These are phyloP conservation scores for Battus philenor DNA, from an alignment of 1,140 invertebrate genomes.

Conservation along the genomic window DNA sequence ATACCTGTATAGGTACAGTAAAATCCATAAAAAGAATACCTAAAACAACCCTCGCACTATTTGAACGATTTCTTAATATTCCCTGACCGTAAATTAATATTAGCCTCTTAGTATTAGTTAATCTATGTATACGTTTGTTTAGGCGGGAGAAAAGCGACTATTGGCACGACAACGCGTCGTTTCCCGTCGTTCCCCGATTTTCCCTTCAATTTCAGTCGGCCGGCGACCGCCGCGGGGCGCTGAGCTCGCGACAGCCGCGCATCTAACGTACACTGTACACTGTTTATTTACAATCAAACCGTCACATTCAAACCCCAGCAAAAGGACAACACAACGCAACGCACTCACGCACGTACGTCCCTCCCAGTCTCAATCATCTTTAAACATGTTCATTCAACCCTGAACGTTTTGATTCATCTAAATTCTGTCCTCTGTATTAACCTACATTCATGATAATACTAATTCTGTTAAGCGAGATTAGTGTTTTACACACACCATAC, in stretches of 20 bases:
- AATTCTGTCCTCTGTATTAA: conserved; percentile 26
- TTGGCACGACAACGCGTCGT: conserved; percentile 31
- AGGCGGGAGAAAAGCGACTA: conserved; percentile 24
- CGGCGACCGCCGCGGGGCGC: conserved; percentile 45
- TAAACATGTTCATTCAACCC: background rate
- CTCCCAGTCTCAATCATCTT: conserved; percentile 13
- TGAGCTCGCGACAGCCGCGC: conserved; percentile 26
- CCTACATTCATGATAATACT: conserved; percentile 32
- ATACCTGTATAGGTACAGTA: too few relatives aligned
- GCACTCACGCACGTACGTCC: conserved; percentile 53
- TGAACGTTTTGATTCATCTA: conserved; percentile 3
- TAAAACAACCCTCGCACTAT: too few relatives aligned
- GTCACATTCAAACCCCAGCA: conserved; percentile 41
- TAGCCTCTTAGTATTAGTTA: too few relatives aligned
- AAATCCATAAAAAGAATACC: too few relatives aligned
- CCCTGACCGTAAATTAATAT: too few relatives aligned
- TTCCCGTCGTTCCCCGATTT: conserved; percentile 28
- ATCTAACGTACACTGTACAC: conserved; percentile 26
- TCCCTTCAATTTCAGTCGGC: conserved; percentile 41
- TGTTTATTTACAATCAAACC: conserved; percentile 54
- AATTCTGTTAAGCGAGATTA: too few relatives aligned
- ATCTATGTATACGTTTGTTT: conserved; percentile 17
- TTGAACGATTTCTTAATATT: too few relatives aligned
- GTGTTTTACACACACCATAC: too few relatives aligned
- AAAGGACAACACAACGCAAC: conserved; percentile 36